These are phyloP conservation scores for Drosophila mulleri DNA, from an alignment of 2,888 invertebrate species.

Conservation along the genomic window DNA sequence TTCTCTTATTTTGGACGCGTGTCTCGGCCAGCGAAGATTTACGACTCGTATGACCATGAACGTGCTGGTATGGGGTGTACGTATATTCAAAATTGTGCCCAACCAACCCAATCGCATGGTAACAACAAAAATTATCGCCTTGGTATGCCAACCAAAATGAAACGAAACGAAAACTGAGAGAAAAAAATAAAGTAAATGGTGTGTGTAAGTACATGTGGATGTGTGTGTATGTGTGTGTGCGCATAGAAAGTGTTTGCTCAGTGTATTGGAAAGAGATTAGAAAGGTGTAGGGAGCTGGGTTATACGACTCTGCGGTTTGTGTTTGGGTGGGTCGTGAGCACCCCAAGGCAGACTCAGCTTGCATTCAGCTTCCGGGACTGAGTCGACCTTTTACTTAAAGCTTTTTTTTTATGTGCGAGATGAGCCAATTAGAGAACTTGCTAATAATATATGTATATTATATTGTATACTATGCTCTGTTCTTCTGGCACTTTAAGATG, in stretches of 20 bases:
- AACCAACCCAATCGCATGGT: constrained; percentile 43
- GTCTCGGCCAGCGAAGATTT: constrained; percentile 71
- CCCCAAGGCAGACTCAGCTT: constrained; percentile 11
- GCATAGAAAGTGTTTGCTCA: constrained; percentile 63
- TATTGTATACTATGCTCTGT: too few species aligned
- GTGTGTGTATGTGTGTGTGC: constrained; percentile 30
- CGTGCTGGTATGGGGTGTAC: constrained; percentile 72
- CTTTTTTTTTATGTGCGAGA: neutral
- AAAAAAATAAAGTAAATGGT: constrained; percentile 56
- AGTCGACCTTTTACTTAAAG: neutral
- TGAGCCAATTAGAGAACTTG: neutral
- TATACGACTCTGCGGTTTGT: constrained; percentile 48
- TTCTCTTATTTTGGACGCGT: constrained; percentile 59
- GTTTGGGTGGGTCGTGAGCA: constrained; percentile 61
- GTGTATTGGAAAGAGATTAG: constrained; percentile 31
- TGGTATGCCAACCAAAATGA: constrained; percentile 62
- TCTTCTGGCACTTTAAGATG: neutral
- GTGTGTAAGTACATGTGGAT: constrained; percentile 56
- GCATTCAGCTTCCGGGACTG: constrained; percentile 29
- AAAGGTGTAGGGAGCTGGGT: constrained; percentile 48
- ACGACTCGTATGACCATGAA: constrained; percentile 79
- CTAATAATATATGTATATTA: too few species aligned
- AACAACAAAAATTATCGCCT: constrained; percentile 61
- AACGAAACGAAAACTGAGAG: constrained; percentile 53
- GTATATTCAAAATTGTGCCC: constrained; percentile 24